phyloP scores from a whole-genome alignment of 1,140 invertebrate species.

The Drosophila rufa region DNA sequence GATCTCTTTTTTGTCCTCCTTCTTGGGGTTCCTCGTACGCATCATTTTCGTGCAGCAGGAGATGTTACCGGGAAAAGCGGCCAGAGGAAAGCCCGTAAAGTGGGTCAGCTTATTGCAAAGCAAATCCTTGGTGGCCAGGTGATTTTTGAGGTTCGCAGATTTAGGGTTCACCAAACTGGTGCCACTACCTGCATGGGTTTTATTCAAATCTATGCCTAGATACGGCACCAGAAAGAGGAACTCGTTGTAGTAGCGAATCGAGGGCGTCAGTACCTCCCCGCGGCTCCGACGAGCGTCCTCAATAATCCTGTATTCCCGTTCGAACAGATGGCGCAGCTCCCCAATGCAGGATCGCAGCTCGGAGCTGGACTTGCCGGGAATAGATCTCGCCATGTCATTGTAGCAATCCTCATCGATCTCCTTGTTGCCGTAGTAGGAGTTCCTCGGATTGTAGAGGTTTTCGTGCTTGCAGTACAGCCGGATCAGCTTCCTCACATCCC shows the following conservation, averaged over 20 bases:
- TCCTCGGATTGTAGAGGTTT: conserved; percentile 48
- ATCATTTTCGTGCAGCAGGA: neutral
- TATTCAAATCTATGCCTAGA: conserved; percentile 5
- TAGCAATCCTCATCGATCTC: conserved; percentile 46
- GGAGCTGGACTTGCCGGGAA: conserved; percentile 14
- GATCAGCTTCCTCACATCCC: conserved; percentile 50
- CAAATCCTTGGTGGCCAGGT: neutral
- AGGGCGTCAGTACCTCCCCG: conserved; percentile 21
- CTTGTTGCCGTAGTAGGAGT: conserved; percentile 48
- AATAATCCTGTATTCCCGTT: conserved; percentile 50
- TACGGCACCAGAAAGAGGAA: conserved; percentile 57
- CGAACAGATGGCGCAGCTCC: conserved; percentile 37
- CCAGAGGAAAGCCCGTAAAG: conserved; percentile 5
- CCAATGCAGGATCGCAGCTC: conserved; percentile 27
- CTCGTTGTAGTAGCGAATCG: conserved; percentile 60
- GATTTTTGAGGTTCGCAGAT: neutral
- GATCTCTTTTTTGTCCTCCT: too few species aligned
- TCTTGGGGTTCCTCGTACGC: neutral
- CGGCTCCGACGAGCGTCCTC: conserved; percentile 1
- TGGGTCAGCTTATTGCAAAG: neutral
- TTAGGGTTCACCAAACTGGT: neutral
- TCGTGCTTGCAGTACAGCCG: conserved; percentile 44
- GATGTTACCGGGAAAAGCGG: conserved; percentile 8
- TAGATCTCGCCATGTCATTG: conserved; percentile 29
- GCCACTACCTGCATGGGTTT: neutral